Evolutionary conservation across 2,797 vertebrate genomes (phyloP).

Genomic region (Anas flavirostris): DNA sequence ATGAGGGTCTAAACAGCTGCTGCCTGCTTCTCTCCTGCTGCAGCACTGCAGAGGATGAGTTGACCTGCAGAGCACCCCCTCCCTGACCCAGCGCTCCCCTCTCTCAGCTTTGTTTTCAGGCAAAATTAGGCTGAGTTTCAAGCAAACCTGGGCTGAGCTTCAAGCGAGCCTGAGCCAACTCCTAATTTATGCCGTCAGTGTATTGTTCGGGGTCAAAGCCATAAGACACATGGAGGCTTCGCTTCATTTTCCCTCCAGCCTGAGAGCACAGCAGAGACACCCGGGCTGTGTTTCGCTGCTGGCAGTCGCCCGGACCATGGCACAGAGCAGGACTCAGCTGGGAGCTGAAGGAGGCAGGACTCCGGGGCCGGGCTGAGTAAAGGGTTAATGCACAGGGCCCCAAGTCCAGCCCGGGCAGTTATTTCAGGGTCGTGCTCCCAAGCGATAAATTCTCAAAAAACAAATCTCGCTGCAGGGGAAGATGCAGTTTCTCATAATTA

Average conservation of each 20-base stretch:
- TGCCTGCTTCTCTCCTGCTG: neutral
- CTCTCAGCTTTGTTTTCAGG: slow-evolving; percentile 47
- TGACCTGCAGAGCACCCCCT: neutral
- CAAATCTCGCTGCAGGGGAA: neutral
- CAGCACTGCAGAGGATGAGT: neutral
- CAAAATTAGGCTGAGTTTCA: slow-evolving; percentile 61
- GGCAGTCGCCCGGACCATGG: neutral
- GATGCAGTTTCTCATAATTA: neutral
- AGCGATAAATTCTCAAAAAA: neutral
- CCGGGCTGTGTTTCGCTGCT: neutral
- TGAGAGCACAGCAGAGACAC: slow-evolving; percentile 17
- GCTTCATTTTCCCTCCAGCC: neutral
- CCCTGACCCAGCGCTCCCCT: neutral
- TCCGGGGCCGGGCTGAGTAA: neutral
- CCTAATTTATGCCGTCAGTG: slow-evolving; percentile 13
- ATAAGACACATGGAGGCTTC: neutral
- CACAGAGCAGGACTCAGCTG: neutral
- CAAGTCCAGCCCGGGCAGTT: neutral
- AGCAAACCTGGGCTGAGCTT: slow-evolving; percentile 56
- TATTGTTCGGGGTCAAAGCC: slow-evolving; percentile 51
- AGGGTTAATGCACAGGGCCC: neutral
- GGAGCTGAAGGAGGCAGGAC: neutral
- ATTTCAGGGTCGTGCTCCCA: neutral
- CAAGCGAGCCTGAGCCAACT: slow-evolving; percentile 60
- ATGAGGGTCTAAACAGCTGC: rapidly evolving